Evolutionary conservation across 1,140 invertebrate species (phyloP), one percentile per base, ranked within the genome.

Genomic region (Orchesella cincta): DNA sequence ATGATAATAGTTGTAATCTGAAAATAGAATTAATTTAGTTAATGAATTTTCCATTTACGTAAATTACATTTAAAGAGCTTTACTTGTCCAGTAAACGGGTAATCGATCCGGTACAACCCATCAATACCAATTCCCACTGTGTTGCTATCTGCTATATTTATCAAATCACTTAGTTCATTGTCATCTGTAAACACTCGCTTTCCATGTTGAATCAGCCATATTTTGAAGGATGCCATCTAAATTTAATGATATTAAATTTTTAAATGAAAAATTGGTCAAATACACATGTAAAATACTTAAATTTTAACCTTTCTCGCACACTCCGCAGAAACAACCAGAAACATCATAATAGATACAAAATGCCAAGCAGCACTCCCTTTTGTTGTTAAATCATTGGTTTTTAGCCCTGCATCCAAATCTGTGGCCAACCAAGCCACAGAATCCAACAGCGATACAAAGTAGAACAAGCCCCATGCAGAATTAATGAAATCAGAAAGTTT

Each of bases 1-100:
- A 57, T 57, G 23, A 57, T 57, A 23, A 57, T 57, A 5, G 52
- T 57, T 57, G 52, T n/a, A 57, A 57, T 23, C 52, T 57, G 52
- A 3, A 57, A 57, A 57, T 14, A 57, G 23, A 5, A 57, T 14
- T 57, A 14, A 18, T 57, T 14, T 57, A 46, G 39, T 23, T 5
- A 57, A 57, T 26, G 23, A 12, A 57, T 57, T 23, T 14, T 26
- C 23, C 23, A 57, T 26, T 3, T 26, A 3, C 23, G 12, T n/a
- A 8, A 14, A 57, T 3, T 57, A n/a, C 52, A 57, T 57, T 57
- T 14, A 57, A 12, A n/a, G 12, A 57, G 23, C 23, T 26, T 57
- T 14, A 57, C 52, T 23, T 57, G 52, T n/a, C 52, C 52, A n/a
- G 52, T 57, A 57, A 57, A 57, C 12, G 52, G 52, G 23, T 57